phyloP scores from a whole-genome alignment of 2,888 invertebrate genomes.

The Perdita meconis region DNA sequence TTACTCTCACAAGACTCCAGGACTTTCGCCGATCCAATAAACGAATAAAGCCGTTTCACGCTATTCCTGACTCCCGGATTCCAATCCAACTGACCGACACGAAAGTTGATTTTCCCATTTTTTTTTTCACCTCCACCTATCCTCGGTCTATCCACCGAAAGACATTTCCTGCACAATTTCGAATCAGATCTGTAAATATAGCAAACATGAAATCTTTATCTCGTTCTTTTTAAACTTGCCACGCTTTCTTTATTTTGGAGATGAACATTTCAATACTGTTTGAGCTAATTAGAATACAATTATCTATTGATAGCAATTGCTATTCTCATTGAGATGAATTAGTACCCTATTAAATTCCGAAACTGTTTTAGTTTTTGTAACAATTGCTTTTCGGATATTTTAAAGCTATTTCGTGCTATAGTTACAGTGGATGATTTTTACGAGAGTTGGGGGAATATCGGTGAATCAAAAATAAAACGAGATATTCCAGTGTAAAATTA shows the following conservation, averaged over 20 bases:
- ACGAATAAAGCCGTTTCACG: conserved; percentile 69
- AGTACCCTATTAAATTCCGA: no score
- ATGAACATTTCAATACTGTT: not conserved
- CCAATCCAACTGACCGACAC: conserved; percentile 65
- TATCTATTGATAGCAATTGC: no score
- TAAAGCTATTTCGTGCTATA: no score
- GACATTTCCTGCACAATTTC: not conserved
- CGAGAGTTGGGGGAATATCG: no score
- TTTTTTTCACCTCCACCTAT: not conserved
- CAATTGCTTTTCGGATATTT: no score
- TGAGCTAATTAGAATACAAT: not conserved
- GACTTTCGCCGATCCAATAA: conserved; percentile 72
- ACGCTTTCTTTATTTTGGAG: not conserved
- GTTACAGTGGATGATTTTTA: no score
- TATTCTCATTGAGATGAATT: no score
- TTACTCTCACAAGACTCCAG: conserved; percentile 68
- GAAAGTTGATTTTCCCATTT: conserved; percentile 48
- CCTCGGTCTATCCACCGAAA: not conserved
- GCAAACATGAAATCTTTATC: not conserved
- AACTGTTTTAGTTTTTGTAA: no score
- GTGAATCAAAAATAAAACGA: no score
- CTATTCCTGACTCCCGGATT: conserved; percentile 55
- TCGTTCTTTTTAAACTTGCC: not conserved
- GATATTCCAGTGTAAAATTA: no score
- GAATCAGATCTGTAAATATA: not conserved